Base-by-base conservation (phyloP, 1,140 invertebrate species). In the Aphelenchoides besseyi region DNA sequence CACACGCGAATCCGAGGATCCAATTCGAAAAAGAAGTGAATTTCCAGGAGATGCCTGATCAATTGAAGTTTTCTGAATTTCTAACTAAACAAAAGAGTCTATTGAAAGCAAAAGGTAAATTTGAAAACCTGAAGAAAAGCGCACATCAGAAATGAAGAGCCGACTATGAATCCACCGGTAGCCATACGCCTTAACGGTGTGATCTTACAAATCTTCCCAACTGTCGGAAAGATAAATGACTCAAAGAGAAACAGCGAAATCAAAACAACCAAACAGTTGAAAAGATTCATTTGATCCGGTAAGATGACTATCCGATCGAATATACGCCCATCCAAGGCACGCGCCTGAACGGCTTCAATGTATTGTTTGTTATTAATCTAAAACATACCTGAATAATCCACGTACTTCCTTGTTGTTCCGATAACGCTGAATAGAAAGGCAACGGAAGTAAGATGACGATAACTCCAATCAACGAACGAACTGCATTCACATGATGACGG, bases 251-350 rank as follows among this genome's bases (percentile, higher is more conserved):
- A 82, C 18, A 83, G 79, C 37, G 80, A 37, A 29, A 84, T 70
- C n/a, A 84, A 62, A 48, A 84, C 69, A 28, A 81, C 61, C n/a
- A 83, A 23, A 9, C 82, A 79, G 74, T 83, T 83, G 18, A 83
- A 80, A 0, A 85, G 90, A 86, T 92, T 91, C 88, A 95, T 90
- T 85, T 95, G 93, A 85, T 96, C 93, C 0, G 94, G 91, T 74
- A 92, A 89, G 9, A 95, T 73, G 0, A 79, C 82, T 26, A 83
- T 61, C 26, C 41, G 64, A 53, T 82, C 84, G 30, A 5, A 5
- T 5, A 88, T 69, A 53, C 82, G 68, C 18, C 87, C 86, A 81
- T 87, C 83, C 81, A 88, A 82, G 41, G 68, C 36, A 2, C 67
- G 35, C 52, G 75, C 75, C 59, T 76, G 74, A n/a, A n/a, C n/a